Percentiles rank a stretch among this genome's conserved stretches.
Conservation (phyloP, 2,797 vertebrate genomes). For the Apogon talboti region DNA sequence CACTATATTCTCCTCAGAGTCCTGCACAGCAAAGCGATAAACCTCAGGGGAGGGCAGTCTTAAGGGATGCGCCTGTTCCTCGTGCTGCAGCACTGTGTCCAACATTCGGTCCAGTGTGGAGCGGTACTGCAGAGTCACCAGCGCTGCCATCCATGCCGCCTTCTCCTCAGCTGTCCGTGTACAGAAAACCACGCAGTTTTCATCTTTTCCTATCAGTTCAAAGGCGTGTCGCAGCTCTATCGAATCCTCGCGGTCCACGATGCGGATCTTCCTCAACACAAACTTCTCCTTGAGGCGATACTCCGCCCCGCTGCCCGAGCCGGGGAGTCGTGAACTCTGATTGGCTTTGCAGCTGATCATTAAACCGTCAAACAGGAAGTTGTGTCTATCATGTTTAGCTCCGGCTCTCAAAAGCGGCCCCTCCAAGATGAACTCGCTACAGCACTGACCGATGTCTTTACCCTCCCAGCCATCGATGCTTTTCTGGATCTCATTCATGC, state of each 20-base stretch:
- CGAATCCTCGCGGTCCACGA: constrained; percentile 92
- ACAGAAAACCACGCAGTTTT: constrained; percentile 89
- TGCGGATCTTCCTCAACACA: constrained; percentile 91
- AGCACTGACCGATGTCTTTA: constrained; percentile 97
- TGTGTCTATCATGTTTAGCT: constrained; percentile 96
- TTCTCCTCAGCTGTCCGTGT: constrained; percentile 94
- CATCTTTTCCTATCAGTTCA: constrained; percentile 93
- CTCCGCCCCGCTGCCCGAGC: constrained; percentile 89
- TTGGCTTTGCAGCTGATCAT: constrained; percentile 97
- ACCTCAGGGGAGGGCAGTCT: constrained; percentile 89
- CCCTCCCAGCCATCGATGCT: constrained; percentile 99
- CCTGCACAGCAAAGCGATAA: constrained; percentile 93
- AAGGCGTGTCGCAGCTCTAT: constrained; percentile 89
- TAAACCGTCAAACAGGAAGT: constrained; percentile 98
- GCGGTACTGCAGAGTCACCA: constrained; percentile 95
- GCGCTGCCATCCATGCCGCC: constrained; percentile 94
- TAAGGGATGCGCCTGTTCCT: constrained; percentile 93
- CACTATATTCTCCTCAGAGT: constrained; percentile 96
- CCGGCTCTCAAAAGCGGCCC: constrained; percentile 89
- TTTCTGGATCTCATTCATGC: constrained; percentile 99
- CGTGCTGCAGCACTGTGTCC: constrained; percentile 90
- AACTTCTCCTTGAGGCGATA: constrained; percentile 97
- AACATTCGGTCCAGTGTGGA: constrained; percentile 96
- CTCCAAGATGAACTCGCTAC: constrained; percentile 97
- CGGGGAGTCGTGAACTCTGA: constrained; percentile 93